phyloP scores from a whole-genome alignment of 2,797 vertebrate species.

The Chelonia mydas region DNA sequence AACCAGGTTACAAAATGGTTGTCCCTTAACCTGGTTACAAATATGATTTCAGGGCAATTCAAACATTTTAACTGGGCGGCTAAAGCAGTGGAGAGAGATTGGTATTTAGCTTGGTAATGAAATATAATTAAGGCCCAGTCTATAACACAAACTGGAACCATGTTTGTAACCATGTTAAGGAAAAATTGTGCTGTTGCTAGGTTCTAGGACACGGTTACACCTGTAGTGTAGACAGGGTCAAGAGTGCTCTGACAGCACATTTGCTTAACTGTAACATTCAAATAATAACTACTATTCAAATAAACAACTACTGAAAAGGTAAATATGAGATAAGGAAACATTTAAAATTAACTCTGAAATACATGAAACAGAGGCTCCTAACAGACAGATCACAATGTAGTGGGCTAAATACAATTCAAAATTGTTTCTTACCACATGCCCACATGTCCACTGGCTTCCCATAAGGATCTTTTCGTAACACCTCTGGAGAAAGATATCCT shows the following conservation, averaged over 20 bases:
- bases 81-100: no score
- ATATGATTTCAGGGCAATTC: neutral
- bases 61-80: neutral
- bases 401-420: neutral
- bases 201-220: neutral
- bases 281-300: no score
- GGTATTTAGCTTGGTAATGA: neutral
- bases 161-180: neutral
- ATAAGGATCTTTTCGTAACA: conserved; percentile 96
- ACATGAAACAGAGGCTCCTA: neutral
- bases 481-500: conserved; percentile 96
- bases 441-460: conserved; percentile 99
- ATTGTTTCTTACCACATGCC: conserved; percentile 91
- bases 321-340: neutral
- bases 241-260: neutral
- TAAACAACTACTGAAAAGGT: neutral
- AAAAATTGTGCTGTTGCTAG: rapidly evolving
- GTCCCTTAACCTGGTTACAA: neutral
- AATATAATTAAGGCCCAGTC: neutral
- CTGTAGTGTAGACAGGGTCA: neutral
- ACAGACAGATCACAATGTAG: neutral
- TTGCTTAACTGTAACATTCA: neutral
- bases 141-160: rapidly evolving
- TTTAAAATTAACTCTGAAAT: neutral
- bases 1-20: neutral